These are phyloP conservation scores for Lottia scabra DNA, from an alignment of 2,888 invertebrate species.

Conservation along the genomic window DNA sequence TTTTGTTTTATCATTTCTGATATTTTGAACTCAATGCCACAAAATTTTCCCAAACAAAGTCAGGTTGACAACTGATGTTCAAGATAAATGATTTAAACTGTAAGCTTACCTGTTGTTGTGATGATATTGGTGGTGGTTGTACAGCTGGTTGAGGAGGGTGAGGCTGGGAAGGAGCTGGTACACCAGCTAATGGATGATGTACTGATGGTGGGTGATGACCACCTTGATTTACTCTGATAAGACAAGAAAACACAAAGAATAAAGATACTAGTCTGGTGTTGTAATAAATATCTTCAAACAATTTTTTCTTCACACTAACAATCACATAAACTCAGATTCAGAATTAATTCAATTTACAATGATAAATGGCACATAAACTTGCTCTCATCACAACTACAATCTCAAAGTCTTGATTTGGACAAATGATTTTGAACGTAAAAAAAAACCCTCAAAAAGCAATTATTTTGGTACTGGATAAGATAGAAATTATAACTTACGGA, in stretches of 20 bases:
- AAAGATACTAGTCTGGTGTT: too few species aligned
- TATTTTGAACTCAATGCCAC: too few species aligned
- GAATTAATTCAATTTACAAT: too few species aligned
- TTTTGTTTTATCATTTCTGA: too few species aligned
- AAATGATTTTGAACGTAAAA: too few species aligned
- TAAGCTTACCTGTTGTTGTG: slow-evolving; percentile 21
- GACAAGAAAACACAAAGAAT: slow-evolving; percentile 25
- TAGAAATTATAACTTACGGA: slow-evolving; percentile 15
- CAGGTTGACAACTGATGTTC: slow-evolving; percentile 31
- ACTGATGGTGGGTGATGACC: slow-evolving; percentile 44
- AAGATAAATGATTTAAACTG: slow-evolving; percentile 3
- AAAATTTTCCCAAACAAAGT: not conserved
- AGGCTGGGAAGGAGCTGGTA: slow-evolving; percentile 23
- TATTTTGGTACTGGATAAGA: too few species aligned
- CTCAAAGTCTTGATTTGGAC: too few species aligned
- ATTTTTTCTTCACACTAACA: not conserved
- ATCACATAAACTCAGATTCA: too few species aligned
- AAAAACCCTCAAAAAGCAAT: too few species aligned
- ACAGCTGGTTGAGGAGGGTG: slow-evolving; percentile 34
- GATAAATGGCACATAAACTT: too few species aligned
- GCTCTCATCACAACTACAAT: too few species aligned
- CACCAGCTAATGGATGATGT: slow-evolving; percentile 31
- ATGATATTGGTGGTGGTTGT: slow-evolving; percentile 33
- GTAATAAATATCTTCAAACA: too few species aligned
- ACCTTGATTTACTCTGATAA: slow-evolving; percentile 38